These are phyloP conservation scores for Gymnobelideus leadbeateri DNA, from an alignment of 2,113 vertebrate species.

Conservation along the genomic window DNA sequence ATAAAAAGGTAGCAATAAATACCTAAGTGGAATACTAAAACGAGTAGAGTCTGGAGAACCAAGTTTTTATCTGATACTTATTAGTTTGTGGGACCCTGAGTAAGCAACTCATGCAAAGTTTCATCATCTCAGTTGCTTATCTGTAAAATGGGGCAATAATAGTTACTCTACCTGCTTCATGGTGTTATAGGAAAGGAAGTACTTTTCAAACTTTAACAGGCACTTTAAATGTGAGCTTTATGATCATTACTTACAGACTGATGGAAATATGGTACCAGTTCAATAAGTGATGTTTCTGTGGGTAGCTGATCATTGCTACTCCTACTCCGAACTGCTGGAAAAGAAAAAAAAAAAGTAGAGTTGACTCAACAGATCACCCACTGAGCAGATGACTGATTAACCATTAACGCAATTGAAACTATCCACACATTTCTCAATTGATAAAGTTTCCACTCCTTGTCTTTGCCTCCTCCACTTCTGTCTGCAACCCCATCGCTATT, in stretches of 20 bases:
- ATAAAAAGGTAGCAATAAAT: neutral
- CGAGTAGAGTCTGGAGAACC: neutral
- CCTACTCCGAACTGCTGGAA: neutral
- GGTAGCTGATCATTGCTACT: slow-evolving; percentile 2
- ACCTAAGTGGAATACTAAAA: neutral
- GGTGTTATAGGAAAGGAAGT: neutral
- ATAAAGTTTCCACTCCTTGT: slow-evolving; percentile 5
- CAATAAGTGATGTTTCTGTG: slow-evolving; percentile 6
- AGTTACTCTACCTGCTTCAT: neutral
- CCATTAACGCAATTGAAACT: neutral
- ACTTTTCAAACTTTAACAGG: neutral
- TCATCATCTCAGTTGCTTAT: neutral
- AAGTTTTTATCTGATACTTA: neutral
- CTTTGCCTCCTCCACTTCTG: neutral
- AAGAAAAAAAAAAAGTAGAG: neutral
- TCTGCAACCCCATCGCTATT: neutral
- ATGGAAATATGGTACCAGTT: neutral
- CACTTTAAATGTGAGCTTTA: neutral
- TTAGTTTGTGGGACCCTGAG: neutral
- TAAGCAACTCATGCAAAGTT: neutral
- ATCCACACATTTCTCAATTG: neutral
- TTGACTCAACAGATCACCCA: slow-evolving; percentile 2
- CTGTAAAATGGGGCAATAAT: neutral
- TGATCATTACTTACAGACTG: neutral
- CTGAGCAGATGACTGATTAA: neutral